These are phyloP conservation scores for Otolemur garnettii DNA, from an alignment of 2,113 vertebrate genomes.

Conservation along the genomic window DNA sequence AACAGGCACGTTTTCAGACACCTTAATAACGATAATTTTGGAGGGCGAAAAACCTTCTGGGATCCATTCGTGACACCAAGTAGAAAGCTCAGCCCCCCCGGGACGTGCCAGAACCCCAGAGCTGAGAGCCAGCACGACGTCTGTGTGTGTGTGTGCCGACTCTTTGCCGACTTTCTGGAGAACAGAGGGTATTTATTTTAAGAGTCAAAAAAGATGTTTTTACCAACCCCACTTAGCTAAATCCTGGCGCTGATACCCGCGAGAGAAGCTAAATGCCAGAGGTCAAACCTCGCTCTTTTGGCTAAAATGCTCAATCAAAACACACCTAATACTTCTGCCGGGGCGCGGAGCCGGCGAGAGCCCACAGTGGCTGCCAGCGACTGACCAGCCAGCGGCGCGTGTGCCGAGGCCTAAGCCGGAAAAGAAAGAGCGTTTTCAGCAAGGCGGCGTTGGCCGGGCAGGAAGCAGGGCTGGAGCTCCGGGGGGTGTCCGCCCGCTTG, in stretches of 20 bases:
- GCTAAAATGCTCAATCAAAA: constrained; percentile 71
- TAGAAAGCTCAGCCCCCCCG: not conserved
- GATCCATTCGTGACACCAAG: constrained; percentile 5
- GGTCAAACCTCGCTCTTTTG: constrained; percentile 73
- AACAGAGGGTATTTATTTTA: constrained; percentile 80
- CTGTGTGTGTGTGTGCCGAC: not conserved
- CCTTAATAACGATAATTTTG: not conserved
- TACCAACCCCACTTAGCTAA: constrained; percentile 75
- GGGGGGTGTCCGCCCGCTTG: not conserved
- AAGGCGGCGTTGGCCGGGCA: accelerated
- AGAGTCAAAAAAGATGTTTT: constrained; percentile 76
- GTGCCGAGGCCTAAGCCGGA: constrained; percentile 20
- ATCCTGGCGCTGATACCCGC: constrained; percentile 58
- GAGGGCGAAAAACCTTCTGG: constrained; percentile 44
- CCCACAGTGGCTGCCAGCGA: constrained; percentile 1
- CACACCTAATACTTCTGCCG: constrained; percentile 76
- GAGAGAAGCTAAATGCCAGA: constrained; percentile 69
- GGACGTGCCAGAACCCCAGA: not conserved
- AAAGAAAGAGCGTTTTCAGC: constrained; percentile 74
- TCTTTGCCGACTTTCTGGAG: constrained; percentile 44
- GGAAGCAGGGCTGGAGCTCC: constrained; percentile 21
- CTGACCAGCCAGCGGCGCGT: not conserved
- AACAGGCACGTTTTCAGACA: not conserved
- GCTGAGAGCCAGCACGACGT: not conserved
- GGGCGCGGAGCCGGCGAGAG: not conserved